These are phyloP conservation scores for Cirrhinus molitorella DNA, from an alignment of 2,797 vertebrate genomes.

Conservation along the genomic window DNA sequence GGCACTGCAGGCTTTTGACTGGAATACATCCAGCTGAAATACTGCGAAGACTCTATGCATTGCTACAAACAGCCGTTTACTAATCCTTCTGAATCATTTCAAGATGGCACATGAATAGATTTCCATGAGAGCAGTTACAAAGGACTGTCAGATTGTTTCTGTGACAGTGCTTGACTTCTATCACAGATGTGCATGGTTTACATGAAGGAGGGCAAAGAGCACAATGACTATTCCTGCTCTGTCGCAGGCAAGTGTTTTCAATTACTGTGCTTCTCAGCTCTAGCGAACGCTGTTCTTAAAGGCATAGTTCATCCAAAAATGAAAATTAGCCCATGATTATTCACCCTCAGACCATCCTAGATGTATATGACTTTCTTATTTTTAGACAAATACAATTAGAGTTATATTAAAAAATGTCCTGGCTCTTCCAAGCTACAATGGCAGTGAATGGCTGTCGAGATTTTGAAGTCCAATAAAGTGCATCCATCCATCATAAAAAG, in stretches of 20 bases:
- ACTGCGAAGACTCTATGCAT: conserved; percentile 24
- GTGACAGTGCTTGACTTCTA: conserved; percentile 19
- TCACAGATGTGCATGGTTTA: conserved; percentile 29
- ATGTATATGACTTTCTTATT: too few species aligned
- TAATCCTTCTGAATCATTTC: conserved; percentile 14
- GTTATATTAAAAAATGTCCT: too few species aligned
- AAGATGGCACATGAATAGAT: conserved; percentile 11
- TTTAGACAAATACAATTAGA: too few species aligned
- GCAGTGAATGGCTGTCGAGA: too few species aligned
- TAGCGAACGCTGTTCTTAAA: neutral
- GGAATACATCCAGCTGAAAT: conserved; percentile 41
- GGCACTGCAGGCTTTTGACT: conserved; percentile 14
- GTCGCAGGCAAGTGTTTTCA: conserved; percentile 4
- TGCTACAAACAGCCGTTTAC: conserved; percentile 37
- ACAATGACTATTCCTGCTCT: conserved; percentile 19
- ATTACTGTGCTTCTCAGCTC: conserved; percentile 4
- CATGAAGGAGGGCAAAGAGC: neutral
- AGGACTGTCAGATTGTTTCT: conserved; percentile 4
- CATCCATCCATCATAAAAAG: too few species aligned
- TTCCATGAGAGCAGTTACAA: neutral
- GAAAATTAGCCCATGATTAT: too few species aligned
- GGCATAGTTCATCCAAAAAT: too few species aligned
- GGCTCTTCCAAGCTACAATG: too few species aligned
- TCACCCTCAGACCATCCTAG: too few species aligned
- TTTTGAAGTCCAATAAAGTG: too few species aligned